A percentile compares a stretch with the other conserved stretches of the same genome.
phyloP scores from a whole-genome alignment of 2,888 invertebrate species.

The Pseudococcus viburni region DNA sequence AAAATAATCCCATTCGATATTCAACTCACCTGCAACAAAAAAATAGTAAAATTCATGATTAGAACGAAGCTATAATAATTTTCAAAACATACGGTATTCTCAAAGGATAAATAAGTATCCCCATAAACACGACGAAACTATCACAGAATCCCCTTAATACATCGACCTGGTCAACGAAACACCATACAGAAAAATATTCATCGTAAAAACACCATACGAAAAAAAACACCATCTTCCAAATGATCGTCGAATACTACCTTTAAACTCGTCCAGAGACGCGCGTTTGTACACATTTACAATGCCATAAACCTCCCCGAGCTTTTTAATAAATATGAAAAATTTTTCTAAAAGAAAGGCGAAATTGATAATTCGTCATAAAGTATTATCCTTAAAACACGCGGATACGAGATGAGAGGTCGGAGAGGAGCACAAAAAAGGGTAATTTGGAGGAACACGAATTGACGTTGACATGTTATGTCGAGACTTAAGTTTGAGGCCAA shows the following conservation, averaged over 20 bases:
- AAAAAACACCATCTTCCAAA: background rate
- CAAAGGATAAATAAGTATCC: background rate
- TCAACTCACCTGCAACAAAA: slow-evolving; percentile 6
- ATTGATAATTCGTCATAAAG: slow-evolving; percentile 43
- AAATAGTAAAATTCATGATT: background rate
- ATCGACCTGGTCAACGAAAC: background rate
- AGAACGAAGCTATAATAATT: background rate
- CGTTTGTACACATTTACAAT: background rate
- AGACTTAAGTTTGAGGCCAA: slow-evolving; percentile 30
- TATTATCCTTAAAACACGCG: background rate
- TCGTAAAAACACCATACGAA: background rate
- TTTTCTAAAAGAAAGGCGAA: background rate
- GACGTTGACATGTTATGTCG: slow-evolving; percentile 35
- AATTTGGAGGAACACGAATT: slow-evolving; percentile 23
- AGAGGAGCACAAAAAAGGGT: background rate
- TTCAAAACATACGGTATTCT: background rate
- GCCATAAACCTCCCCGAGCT: background rate
- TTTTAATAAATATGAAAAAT: slow-evolving; percentile 24
- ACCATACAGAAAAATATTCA: background rate
- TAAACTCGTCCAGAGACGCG: background rate
- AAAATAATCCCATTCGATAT: background rate
- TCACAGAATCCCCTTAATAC: no score
- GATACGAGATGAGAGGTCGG: background rate
- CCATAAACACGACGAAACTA: no score
- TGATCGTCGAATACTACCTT: background rate